Evolutionary conservation across 2,113 vertebrate genomes (phyloP), one percentile per base, ranked within the genome.

Genomic region (Scytalopus superciliaris): DNA sequence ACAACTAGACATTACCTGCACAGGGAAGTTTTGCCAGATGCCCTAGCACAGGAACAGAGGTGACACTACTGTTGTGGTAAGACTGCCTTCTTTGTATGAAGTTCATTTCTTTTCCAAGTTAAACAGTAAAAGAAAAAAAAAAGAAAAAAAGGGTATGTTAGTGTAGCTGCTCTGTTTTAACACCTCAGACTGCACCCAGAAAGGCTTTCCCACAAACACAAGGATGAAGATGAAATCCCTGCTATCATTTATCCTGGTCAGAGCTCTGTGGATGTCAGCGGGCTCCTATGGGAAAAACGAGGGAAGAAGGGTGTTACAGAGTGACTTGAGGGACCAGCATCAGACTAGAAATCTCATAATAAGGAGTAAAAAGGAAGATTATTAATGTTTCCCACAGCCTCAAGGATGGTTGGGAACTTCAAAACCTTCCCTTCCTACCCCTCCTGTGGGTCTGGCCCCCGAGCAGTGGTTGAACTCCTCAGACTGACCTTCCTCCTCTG

Each of bases 51-150:
- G 62, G 31, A 73, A 28, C 21, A 73, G 50, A 74, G 52, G 12
- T 33, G 15, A 31, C 9, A 9, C 5, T 25, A 7, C 13, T n/a
- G 0, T 13, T 44, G 22, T 44, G 16, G 7, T 52, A 7, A 8
- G 52, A 33, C 35, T 69, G 37, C 59, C 22, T 55, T 49, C 40
- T 83, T 44, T 1, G 0, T 19, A 11, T n/a, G 27, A 15, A 42
- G 28, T 45, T 91, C 13, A 3, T 14, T 64, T 28, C 4, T 63
- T 80, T 83, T 57, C 40, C 21, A 35, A 35, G 33, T 33, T 77
- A 49, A 86, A 37, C 17, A 11, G 27, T 17, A 18, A 56, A 39
- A 40, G 5, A 8, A 30, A 35, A 19, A 49, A 27, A 37, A 10
- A 42, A 39, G 4, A 31, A 21, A 33, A 17, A 9, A 40, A 13